Evolutionary conservation across 2,888 invertebrate species (phyloP).

Genomic region (Anthrax anthrax): DNA sequence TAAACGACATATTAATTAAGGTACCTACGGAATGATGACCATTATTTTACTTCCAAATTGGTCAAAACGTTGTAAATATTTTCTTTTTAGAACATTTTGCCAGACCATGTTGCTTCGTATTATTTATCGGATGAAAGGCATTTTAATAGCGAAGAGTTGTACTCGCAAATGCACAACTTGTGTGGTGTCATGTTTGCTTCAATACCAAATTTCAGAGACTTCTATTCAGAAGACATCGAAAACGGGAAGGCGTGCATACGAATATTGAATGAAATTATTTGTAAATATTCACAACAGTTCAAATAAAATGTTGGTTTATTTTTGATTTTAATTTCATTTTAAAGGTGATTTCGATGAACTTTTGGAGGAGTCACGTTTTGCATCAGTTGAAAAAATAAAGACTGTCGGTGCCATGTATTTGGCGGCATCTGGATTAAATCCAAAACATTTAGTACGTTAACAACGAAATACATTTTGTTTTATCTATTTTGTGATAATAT

Average conservation of each 20-base stretch:
- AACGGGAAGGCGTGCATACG: conserved; percentile 97
- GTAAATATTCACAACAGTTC: too few relatives aligned
- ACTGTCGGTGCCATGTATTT: conserved; percentile 90
- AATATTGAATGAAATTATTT: conserved; percentile 94
- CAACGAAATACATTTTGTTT: neutral
- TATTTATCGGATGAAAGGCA: conserved; percentile 72
- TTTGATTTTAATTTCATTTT: neutral
- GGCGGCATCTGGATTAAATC: conserved; percentile 89
- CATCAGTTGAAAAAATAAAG: conserved; percentile 87
- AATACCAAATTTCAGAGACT: conserved; percentile 94
- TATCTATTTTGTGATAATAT: too few relatives aligned
- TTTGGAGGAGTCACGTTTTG: conserved; percentile 70
- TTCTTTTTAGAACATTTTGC: conserved; percentile 93
- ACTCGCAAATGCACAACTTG: conserved; percentile 38
- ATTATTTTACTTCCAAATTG: too few relatives aligned
- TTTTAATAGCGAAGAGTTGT: conserved; percentile 24
- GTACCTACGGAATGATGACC: conserved; percentile 17
- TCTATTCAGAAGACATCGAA: conserved; percentile 94
- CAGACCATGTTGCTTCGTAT: conserved; percentile 90
- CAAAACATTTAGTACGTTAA: conserved; percentile 29
- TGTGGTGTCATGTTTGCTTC: conserved; percentile 95
- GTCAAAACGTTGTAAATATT: too few relatives aligned
- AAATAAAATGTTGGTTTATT: too few relatives aligned
- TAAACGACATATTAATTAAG: conserved; percentile 46
- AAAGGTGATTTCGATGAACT: conserved; percentile 70